Percentiles rank a stretch among this genome's conserved stretches.
phyloP scores from a whole-genome alignment of 2,113 vertebrate genomes.

The Gallinago paraguaiae region DNA sequence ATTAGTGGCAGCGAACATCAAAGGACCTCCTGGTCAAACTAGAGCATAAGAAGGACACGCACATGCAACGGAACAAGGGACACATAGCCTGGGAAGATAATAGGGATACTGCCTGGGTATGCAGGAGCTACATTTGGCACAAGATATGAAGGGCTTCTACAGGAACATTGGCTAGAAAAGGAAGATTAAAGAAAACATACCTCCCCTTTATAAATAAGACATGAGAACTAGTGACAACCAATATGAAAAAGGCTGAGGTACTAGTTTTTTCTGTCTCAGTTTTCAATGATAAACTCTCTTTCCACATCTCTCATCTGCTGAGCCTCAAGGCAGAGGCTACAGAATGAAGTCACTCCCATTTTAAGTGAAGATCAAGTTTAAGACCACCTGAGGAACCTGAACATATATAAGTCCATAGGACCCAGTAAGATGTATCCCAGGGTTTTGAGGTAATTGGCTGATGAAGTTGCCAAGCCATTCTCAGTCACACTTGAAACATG shows the following conservation, averaged over 20 bases:
- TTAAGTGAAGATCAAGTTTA: background rate
- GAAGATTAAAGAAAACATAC: background rate
- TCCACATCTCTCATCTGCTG: background rate
- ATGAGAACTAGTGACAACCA: background rate
- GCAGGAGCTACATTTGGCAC: background rate
- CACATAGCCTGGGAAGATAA: background rate
- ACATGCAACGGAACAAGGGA: background rate
- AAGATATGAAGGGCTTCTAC: background rate
- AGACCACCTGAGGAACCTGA: background rate
- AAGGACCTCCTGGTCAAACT: background rate
- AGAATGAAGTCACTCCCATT: background rate
- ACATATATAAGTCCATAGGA: background rate
- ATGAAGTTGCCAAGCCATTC: background rate
- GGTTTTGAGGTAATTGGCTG: background rate
- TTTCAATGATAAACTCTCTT: background rate
- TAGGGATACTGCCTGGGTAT: accelerated
- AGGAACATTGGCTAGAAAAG: background rate
- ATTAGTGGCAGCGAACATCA: background rate
- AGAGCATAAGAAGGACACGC: background rate
- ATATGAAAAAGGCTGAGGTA: background rate
- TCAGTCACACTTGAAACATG: background rate
- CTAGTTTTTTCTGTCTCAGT: background rate
- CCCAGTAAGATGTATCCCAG: background rate
- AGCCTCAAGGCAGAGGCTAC: background rate
- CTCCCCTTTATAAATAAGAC: background rate